Evolutionary conservation across 2,113 vertebrate genomes (phyloP), one percentile per base, ranked within the genome.

Genomic region (Ctenomys sociabilis): DNA sequence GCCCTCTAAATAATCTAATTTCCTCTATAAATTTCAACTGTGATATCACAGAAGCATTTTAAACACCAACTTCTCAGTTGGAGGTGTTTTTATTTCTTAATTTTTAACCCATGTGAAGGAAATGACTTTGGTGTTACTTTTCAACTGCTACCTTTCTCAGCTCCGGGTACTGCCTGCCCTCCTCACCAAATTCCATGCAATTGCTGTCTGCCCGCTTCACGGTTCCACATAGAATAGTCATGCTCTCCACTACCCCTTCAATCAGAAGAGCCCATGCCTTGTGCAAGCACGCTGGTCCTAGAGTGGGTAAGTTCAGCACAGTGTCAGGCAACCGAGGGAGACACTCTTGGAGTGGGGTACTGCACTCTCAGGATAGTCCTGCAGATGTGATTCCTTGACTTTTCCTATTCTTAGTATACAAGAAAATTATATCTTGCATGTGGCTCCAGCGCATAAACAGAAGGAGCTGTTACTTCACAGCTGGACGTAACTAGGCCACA

Each of bases 401-500:
- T 95, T 43, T 68, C 19, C 61, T 63, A 14, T 70, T 89, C 82
- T 83, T 19, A 37, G 32, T 37, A 32, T 43, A 66, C 35, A 59
- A 59, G 61, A 86, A 93, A 95, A 95, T 12, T 13, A 63, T 90
- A 59, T 26, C 28, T 54, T 85, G 40, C 40, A 19, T 81, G 19
- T 57, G 73, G 5, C 24, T 96, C 84, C 81, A 43, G 17, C 30
- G 49, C 32, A 43, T 82, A 75, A 93, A 61, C 0, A 17, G 40
- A 77, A 82, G 89, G 45, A 84, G 54, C 81, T 61, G 81, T 63
- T 63, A 63, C 61, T 59, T 97, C 70, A 78, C 84, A 96, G 90
- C 95, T 90, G 95, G 90, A 35, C 11, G 49, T 85, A 96, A 90
- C 80, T 70, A 87, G 87, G 64, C 57, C 61, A 82, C 37, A 87